These are phyloP conservation scores for Onchidella celtica DNA, from an alignment of 2,888 invertebrate species.

Conservation along the genomic window DNA sequence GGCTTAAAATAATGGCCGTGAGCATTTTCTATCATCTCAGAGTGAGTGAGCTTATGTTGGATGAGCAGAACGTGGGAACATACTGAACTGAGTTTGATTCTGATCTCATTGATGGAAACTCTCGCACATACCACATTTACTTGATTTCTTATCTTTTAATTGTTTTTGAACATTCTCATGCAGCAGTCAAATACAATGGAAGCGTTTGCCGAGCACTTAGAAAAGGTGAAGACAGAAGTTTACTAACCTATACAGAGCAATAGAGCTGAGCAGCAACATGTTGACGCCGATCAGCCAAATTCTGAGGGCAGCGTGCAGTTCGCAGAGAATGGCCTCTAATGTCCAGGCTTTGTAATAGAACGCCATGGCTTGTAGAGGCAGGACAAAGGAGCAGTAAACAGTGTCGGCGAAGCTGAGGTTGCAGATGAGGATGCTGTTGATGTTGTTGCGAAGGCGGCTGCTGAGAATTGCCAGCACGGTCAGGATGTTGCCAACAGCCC, in stretches of 20 bases:
- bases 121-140: too few relatives aligned
- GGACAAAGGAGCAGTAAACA: constrained; percentile 65
- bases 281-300: constrained; percentile 69
- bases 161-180: too few relatives aligned
- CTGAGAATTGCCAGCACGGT: constrained; percentile 71
- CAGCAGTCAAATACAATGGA: too few relatives aligned
- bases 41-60: too few relatives aligned
- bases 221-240: too few relatives aligned
- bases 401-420: constrained; percentile 70
- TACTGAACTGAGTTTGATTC: too few relatives aligned
- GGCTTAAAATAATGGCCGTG: too few relatives aligned
- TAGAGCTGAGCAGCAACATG: constrained; percentile 65
- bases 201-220: too few relatives aligned
- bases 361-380: constrained; percentile 69
- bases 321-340: constrained; percentile 52
- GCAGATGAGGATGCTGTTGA: constrained; percentile 72
- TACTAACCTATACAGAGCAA: constrained; percentile 68
- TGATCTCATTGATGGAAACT: too few relatives aligned
- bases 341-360: constrained; percentile 63
- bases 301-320: constrained; percentile 64
- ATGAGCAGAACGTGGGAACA: too few relatives aligned
- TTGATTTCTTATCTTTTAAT: too few relatives aligned
- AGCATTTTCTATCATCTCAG: too few relatives aligned
- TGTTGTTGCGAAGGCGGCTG: constrained; percentile 66
- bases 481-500: constrained; percentile 68